Base-by-base conservation (phyloP, 2,888 invertebrate genomes). In the Agonopterix arenella region DNA sequence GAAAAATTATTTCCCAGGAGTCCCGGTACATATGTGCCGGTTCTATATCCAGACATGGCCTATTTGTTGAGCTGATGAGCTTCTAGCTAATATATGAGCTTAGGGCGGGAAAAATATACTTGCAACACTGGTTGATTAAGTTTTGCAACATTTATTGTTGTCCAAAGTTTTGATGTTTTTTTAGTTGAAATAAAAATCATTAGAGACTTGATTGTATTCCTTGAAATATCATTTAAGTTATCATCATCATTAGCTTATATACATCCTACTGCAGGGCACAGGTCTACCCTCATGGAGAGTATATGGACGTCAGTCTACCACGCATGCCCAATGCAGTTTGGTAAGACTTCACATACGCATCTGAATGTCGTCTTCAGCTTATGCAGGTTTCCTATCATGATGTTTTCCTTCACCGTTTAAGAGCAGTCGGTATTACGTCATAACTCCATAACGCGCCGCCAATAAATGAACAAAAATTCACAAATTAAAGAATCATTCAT, bases 1-100 rank as follows among this genome's bases (percentile, higher is more conserved):
- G 69, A 73, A 72, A 76, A 81, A 80, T 81, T 84, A 88, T 88
- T 88, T 88, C 88, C 88, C 88, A 49, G 51, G 86, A 80, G 88
- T 64, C 70, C 64, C 59, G 55, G 76, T 80, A 84, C 78, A 75
- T 84, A 85, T 85, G 76, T 76, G 80, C 77, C 67, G 73, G 70
- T 70, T 83, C 73, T 61, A 73, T 69, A 73, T 76, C 70, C 65
- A 76, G 83, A 84, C 82, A 73, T 62, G 68, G 67, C 74, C 70
- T 83, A 85, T 88, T 86, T 84, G 80, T 85, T 73, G 73, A 62
- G 62, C 67, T 76, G 79, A 80, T 77, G 79, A 80, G 66, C 62
- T 66, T 16, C 65, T 66, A 51, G 56, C 68, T 72, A 71, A 72
- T 69, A 63, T 69, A 62, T 56, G 66, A 62, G 63, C 57, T 54